phyloP scores from a whole-genome alignment of 2,113 vertebrate species.

The Anarrhichthys ocellatus region DNA sequence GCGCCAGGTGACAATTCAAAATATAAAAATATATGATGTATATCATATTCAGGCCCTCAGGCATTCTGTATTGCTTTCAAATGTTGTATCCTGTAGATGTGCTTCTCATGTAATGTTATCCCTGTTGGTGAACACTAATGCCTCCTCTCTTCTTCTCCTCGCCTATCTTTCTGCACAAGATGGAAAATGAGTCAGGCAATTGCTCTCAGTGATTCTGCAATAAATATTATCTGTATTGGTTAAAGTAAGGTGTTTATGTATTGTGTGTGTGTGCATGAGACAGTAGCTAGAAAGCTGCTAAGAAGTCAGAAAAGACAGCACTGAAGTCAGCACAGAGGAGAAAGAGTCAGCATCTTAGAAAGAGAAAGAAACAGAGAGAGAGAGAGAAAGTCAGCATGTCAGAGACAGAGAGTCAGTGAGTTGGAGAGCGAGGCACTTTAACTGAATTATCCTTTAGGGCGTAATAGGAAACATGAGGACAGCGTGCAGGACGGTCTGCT shows the following conservation, averaged over 20 bases:
- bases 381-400: slow-evolving; percentile 45
- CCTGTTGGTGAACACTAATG: not conserved
- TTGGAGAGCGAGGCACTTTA: slow-evolving; percentile 42
- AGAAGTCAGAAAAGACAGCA: not conserved
- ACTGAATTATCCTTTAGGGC: slow-evolving; percentile 61
- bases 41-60: not conserved
- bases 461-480: slow-evolving; percentile 75
- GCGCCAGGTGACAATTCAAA: not conserved
- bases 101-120: not conserved
- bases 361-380: not conserved
- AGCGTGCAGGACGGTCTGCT: slow-evolving; percentile 72
- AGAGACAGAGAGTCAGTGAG: slow-evolving; percentile 38
- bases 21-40: not conserved
- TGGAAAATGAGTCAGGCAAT: not conserved
- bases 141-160: not conserved
- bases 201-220: not conserved
- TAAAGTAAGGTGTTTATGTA: not conserved
- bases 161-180: not conserved
- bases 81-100: not conserved
- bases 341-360: slow-evolving; percentile 42
- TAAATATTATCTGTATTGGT: not conserved
- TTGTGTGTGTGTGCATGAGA: not conserved
- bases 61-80: not conserved
- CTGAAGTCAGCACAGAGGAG: slow-evolving; percentile 19
- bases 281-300: not conserved